A percentile compares a stretch with the other conserved stretches of the same genome.
phyloP scores from a whole-genome alignment of 1,140 invertebrate species.

The Pachyrhynchus sulphureomaculatus region DNA sequence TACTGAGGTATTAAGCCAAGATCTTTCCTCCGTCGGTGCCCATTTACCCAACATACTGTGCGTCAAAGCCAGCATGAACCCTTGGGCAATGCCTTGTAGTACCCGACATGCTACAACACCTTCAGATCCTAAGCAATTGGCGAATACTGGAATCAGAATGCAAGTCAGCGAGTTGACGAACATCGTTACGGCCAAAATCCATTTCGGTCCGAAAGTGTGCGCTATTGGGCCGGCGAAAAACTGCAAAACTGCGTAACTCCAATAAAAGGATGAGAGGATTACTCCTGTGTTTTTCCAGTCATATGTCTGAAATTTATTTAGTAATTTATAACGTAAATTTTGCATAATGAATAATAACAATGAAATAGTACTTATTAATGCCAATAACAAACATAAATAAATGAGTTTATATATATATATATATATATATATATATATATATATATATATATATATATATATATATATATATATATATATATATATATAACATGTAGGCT shows the following conservation, averaged over 20 bases:
- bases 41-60: conserved; percentile 36
- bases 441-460: no score
- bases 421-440: no score
- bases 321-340: no score
- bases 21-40: conserved; percentile 37
- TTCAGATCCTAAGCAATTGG: conserved; percentile 19
- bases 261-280: conserved; percentile 69
- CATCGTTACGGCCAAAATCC: conserved; percentile 61
- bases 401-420: no score
- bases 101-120: conserved; percentile 38
- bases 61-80: conserved; percentile 36
- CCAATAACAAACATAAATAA: no score
- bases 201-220: conserved; percentile 63
- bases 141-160: conserved; percentile 51
- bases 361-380: no score
- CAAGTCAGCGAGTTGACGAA: conserved; percentile 52
- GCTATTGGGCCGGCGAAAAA: conserved; percentile 70
- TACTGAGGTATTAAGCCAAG: conserved; percentile 32
- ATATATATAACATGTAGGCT: no score
- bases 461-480: no score
- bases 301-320: conserved; percentile 35
- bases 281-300: conserved; percentile 56
- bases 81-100: conserved; percentile 37
- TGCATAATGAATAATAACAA: no score
- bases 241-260: conserved; percentile 58